These are phyloP conservation scores for Clunio marinus DNA, from an alignment of 2,888 invertebrate species.

Conservation along the genomic window DNA sequence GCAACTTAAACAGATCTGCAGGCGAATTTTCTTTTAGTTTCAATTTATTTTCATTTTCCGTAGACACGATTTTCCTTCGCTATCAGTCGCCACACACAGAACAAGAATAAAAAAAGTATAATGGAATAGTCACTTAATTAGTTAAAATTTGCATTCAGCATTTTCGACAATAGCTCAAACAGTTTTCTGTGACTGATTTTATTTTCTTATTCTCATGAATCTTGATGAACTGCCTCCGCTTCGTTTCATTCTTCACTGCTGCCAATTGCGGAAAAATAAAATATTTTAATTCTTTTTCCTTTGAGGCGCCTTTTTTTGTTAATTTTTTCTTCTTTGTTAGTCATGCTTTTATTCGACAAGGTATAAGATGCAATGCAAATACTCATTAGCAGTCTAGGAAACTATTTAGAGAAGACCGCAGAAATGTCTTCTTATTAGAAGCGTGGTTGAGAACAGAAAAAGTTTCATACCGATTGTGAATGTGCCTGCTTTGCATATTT, in stretches of 20 bases:
- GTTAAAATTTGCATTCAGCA: constrained; percentile 33
- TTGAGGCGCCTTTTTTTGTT: background rate
- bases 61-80: background rate
- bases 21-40: background rate
- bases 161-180: constrained; percentile 27
- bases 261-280: too few relatives aligned
- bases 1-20: background rate
- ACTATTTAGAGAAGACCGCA: background rate
- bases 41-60: background rate
- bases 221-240: too few relatives aligned
- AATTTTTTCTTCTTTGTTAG: background rate
- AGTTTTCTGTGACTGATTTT: background rate
- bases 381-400: background rate
- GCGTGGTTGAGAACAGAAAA: background rate
- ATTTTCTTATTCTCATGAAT: background rate
- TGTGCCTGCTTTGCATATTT: background rate
- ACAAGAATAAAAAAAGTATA: too few relatives aligned
- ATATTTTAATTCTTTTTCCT: too few relatives aligned
- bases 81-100: background rate
- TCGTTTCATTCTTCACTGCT: too few relatives aligned
- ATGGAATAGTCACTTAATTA: constrained; percentile 24
- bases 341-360: too few relatives aligned
- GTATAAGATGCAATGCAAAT: background rate
- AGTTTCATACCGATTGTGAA: background rate
- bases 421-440: background rate